Evolutionary conservation across 1,140 invertebrate species (phyloP).

Genomic region (Dryas iulia): DNA sequence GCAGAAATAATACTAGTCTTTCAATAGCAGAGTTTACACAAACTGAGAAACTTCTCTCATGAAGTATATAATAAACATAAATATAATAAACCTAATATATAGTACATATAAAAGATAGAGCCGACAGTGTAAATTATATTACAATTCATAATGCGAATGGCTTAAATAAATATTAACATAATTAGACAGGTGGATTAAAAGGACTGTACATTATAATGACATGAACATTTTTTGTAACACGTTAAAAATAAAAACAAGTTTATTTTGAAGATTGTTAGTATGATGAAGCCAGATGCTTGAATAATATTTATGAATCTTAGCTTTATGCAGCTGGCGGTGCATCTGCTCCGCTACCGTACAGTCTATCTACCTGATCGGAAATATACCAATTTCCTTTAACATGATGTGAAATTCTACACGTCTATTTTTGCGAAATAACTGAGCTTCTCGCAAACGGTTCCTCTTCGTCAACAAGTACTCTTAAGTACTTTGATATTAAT

Average conservation of each 20-base stretch:
- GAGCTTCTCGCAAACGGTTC: no score
- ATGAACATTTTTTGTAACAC: constrained; percentile 10
- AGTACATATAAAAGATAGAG: not conserved
- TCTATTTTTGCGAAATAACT: not conserved
- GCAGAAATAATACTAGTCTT: no score
- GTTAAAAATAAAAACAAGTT: constrained; percentile 14
- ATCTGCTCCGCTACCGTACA: constrained; percentile 26
- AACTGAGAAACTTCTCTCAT: not conserved
- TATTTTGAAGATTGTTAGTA: constrained; percentile 17
- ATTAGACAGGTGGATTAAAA: constrained; percentile 12
- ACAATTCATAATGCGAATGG: not conserved
- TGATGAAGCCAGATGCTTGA: constrained; percentile 25
- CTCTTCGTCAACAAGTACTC: no score
- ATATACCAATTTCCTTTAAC: not conserved
- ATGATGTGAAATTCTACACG: not conserved
- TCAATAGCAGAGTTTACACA: no score
- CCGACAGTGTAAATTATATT: not conserved
- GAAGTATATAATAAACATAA: no score
- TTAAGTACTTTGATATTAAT: no score
- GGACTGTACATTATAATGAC: constrained; percentile 4
- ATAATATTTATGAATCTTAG: constrained; percentile 32
- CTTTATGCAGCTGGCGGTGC: constrained; percentile 20
- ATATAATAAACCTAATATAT: no score
- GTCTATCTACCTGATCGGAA: constrained; percentile 3
- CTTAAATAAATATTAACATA: not conserved